Conservation (phyloP, 2,888 invertebrate species). For the Petrophora chlorosata region DNA sequence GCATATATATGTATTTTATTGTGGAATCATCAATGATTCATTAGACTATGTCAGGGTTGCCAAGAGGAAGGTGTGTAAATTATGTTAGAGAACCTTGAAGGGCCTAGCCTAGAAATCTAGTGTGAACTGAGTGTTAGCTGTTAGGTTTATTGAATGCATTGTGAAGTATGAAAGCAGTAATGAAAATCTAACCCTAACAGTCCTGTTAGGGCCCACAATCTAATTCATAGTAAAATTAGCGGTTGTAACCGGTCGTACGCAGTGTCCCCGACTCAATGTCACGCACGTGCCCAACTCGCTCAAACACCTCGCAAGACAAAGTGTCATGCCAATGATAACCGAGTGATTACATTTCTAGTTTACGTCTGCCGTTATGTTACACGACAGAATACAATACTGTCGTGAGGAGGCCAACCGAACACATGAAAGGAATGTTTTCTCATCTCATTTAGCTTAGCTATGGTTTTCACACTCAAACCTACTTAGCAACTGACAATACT, state of each 20-base stretch:
- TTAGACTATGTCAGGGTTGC: slow-evolving; percentile 1
- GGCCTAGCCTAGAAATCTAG: neutral
- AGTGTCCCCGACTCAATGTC: slow-evolving; percentile 59
- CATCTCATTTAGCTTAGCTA: slow-evolving; percentile 7
- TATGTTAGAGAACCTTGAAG: neutral
- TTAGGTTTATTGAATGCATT: too few species aligned
- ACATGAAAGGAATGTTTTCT: slow-evolving; percentile 4
- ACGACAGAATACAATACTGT: slow-evolving; percentile 29
- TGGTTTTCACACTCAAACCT: slow-evolving; percentile 13
- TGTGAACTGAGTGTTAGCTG: neutral
- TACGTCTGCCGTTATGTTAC: slow-evolving; percentile 38
- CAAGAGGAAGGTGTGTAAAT: neutral
- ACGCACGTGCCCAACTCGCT: slow-evolving; percentile 58
- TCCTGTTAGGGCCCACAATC: slow-evolving; percentile 1
- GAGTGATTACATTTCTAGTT: slow-evolving; percentile 36
- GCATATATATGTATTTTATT: slow-evolving; percentile 13
- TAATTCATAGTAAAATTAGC: slow-evolving; percentile 10
- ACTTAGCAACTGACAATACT: slow-evolving; percentile 41
- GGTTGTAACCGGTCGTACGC: slow-evolving; percentile 29
- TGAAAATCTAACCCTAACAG: too few species aligned
- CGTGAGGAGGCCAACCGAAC: slow-evolving; percentile 13
- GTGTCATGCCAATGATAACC: slow-evolving; percentile 40
- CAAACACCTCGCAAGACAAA: slow-evolving; percentile 37
- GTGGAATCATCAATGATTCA: slow-evolving; percentile 21
- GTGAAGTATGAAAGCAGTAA: too few species aligned